phyloP scores from a whole-genome alignment of 2,113 vertebrate genomes.

The Phylloscopus whistleri region DNA sequence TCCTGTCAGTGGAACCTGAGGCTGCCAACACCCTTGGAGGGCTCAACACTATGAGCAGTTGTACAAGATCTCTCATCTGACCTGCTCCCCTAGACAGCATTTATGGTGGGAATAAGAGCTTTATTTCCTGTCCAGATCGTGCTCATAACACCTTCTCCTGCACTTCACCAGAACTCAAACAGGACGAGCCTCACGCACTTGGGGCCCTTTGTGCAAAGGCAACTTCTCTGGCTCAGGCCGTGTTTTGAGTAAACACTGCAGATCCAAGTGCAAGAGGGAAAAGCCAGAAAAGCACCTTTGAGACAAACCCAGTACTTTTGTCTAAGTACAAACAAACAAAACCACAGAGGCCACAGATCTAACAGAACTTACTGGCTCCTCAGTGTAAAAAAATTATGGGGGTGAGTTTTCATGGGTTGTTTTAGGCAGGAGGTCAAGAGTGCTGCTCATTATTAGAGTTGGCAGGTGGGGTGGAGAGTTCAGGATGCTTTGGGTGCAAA shows the following conservation, averaged over 20 bases:
- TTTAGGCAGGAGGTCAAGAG: slow-evolving; percentile 10
- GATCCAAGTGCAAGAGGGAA: not conserved
- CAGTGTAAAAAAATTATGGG: not conserved
- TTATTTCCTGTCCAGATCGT: not conserved
- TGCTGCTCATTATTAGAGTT: not conserved
- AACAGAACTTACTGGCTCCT: not conserved
- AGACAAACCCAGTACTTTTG: not conserved
- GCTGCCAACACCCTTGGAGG: not conserved
- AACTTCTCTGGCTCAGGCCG: not conserved
- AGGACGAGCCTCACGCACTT: not conserved
- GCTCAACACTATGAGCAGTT: not conserved
- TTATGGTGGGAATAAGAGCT: not conserved
- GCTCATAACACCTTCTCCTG: not conserved
- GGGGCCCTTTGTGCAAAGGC: not conserved
- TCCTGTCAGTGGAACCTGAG: not conserved
- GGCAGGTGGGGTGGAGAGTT: not conserved
- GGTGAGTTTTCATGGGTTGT: not conserved
- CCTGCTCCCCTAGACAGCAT: not conserved
- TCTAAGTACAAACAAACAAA: not conserved
- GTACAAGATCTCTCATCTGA: not conserved
- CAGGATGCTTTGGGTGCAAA: not conserved
- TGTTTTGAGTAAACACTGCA: not conserved
- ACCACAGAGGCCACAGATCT: not conserved
- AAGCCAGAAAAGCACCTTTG: not conserved
- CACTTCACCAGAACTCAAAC: not conserved